A percentile compares a stretch with the other conserved stretches of the same genome.
Evolutionary conservation across 1,140 invertebrate genomes (phyloP).

Genomic region (Palaemon carinicauda): DNA sequence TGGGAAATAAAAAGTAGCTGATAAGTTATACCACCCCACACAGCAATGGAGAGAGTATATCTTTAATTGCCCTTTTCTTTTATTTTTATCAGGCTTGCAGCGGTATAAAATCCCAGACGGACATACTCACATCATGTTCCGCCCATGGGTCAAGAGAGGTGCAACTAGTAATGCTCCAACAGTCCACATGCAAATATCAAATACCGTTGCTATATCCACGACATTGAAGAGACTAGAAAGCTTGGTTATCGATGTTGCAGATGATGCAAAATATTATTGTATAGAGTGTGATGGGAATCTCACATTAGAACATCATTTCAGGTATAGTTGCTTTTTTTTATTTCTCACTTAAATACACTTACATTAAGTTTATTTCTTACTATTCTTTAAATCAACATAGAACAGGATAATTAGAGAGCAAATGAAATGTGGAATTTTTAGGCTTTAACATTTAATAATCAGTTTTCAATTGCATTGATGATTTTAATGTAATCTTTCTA

Average conservation of each 20-base stretch:
- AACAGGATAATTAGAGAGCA: too few species aligned
- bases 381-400: too few species aligned
- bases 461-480: too few species aligned
- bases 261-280: slow-evolving; percentile 65
- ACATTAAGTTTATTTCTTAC: neutral
- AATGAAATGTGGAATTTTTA: too few species aligned
- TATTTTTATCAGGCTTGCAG: slow-evolving; percentile 7
- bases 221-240: neutral
- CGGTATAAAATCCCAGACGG: slow-evolving; percentile 29
- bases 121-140: neutral
- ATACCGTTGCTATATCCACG: slow-evolving; percentile 22
- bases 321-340: slow-evolving; percentile 67
- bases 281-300: slow-evolving; percentile 77
- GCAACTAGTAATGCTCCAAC: neutral
- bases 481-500: too few species aligned
- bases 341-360: neutral
- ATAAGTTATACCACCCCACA: too few species aligned
- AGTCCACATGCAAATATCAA: neutral
- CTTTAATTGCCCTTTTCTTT: neutral
- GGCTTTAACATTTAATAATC: too few species aligned
- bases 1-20: too few species aligned
- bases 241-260: neutral
- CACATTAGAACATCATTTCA: slow-evolving; percentile 73
- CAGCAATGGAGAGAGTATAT: neutral
- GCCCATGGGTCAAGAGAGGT: neutral